phyloP scores from a whole-genome alignment of 2,888 invertebrate species.

The Drosophila nr. perissopoda region DNA sequence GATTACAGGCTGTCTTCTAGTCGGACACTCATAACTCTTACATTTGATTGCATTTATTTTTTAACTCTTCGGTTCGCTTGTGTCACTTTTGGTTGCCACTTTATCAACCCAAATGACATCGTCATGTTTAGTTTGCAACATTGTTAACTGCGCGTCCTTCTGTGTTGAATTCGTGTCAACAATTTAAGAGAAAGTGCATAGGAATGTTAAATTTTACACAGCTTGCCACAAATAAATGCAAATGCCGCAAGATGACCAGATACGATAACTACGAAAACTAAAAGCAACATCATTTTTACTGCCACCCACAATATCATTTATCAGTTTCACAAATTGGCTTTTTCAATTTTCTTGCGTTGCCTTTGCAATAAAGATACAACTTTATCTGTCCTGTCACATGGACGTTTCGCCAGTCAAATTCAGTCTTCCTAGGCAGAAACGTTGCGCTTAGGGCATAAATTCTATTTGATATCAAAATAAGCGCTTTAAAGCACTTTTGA shows the following conservation, averaged over 20 bases:
- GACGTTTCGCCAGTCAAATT: not conserved
- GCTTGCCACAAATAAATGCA: not conserved
- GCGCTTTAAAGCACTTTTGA: constrained; percentile 13
- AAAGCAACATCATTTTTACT: constrained; percentile 2
- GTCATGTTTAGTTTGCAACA: constrained; percentile 12
- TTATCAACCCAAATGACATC: not conserved
- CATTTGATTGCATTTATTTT: not conserved
- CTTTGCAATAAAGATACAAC: not conserved
- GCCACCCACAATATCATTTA: constrained; percentile 2
- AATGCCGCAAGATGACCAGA: not conserved
- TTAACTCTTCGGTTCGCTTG: constrained; percentile 1
- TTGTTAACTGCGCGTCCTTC: not conserved
- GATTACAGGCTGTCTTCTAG: not conserved
- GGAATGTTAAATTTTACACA: constrained; percentile 5
- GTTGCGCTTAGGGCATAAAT: constrained; percentile 21
- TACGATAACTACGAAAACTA: not conserved
- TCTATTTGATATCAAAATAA: not conserved
- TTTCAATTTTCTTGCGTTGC: constrained; percentile 5
- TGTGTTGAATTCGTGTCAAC: constrained; percentile 34
- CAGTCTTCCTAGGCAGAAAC: not conserved
- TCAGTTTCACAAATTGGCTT: not conserved
- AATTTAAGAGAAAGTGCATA: not conserved
- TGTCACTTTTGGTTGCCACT: not conserved
- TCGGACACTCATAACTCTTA: not conserved
- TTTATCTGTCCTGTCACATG: not conserved